Evolutionary conservation across 2,797 vertebrate species (phyloP), one percentile per base, ranked within the genome.

Genomic region (Sandelia bainsii): DNA sequence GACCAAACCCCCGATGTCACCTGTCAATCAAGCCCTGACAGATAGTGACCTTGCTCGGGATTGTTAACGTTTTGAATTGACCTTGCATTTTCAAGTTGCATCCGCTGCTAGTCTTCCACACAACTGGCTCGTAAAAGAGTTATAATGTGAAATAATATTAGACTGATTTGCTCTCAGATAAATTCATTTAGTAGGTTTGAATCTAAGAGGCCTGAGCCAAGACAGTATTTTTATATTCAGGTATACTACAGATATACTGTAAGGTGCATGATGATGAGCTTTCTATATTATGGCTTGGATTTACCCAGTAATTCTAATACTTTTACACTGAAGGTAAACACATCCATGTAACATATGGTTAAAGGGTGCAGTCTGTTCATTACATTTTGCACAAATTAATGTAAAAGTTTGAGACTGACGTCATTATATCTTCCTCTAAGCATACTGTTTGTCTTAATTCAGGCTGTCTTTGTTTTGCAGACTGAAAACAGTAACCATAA

Each of bases 21-120:
- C 84, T 94, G 93, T 88, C 92, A 92, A 87, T 95, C 92, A 92
- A 63, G 50, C 40, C 61, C 77, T 89, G 90, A 93, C 79, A 72
- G 86, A 80, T 82, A 44, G 76, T 81, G 92, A 93, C 93, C 91
- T 94, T 93, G 89, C 60, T 68, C 72, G 50, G 83, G 80, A 75
- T 91, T 89, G 83, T 85, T 89, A 69, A 87, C 37, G 17, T 83
- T 85, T 79, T 80, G 78, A 87, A 88, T 89, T 72, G 84, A 92
- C 83, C 87, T 89, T 84, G 87, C 76, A 61, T 85, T 90, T 87
- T 88, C 67, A 85, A 89, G 83, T 84, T 88, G 85, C 81, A 79
- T 86, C 68, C 51, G 5, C 73, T 70, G 80, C 82, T 78, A 72
- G 48, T 90, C 87, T 82, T 73, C 62, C 46, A 6, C 17, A 64